Percentiles rank a stretch among this genome's conserved stretches.
Conservation (phyloP, 2,113 vertebrate species). For the Mesocricetus auratus region DNA sequence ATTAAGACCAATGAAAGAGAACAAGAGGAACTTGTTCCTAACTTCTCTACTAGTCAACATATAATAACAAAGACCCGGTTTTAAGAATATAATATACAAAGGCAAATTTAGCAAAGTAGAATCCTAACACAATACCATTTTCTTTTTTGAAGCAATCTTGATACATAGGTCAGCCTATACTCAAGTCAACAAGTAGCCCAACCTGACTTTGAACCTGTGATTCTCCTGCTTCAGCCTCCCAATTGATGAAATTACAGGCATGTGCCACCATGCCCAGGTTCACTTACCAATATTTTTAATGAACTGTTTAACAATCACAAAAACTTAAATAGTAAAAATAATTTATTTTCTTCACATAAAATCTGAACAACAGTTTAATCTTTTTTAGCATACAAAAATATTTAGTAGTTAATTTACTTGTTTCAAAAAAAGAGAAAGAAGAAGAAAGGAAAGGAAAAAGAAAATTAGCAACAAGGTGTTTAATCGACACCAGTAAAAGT, state of each 20-base stretch:
- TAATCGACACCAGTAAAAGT: neutral
- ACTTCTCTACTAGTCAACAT: neutral
- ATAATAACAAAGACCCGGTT: neutral
- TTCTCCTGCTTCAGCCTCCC: neutral
- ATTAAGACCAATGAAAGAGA: constrained; percentile 17
- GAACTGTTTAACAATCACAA: constrained; percentile 29
- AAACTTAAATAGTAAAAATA: constrained; percentile 50
- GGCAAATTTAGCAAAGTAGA: constrained; percentile 5
- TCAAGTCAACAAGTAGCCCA: neutral
- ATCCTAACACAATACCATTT: neutral
- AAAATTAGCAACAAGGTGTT: neutral
- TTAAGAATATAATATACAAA: neutral
- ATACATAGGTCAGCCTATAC: neutral
- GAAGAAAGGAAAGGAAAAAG: neutral
- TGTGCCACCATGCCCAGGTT: neutral
- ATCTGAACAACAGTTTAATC: constrained; percentile 3
- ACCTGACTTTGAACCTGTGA: neutral
- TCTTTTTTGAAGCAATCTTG: neutral
- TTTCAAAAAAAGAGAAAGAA: neutral
- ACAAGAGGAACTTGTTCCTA: neutral
- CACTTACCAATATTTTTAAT: neutral
- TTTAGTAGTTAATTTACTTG: neutral
- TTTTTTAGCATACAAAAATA: constrained; percentile 16
- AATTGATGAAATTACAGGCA: neutral
- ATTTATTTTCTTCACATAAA: constrained; percentile 44